phyloP scores from a whole-genome alignment of 1,140 invertebrate species.

The Aradophagus sp. region DNA sequence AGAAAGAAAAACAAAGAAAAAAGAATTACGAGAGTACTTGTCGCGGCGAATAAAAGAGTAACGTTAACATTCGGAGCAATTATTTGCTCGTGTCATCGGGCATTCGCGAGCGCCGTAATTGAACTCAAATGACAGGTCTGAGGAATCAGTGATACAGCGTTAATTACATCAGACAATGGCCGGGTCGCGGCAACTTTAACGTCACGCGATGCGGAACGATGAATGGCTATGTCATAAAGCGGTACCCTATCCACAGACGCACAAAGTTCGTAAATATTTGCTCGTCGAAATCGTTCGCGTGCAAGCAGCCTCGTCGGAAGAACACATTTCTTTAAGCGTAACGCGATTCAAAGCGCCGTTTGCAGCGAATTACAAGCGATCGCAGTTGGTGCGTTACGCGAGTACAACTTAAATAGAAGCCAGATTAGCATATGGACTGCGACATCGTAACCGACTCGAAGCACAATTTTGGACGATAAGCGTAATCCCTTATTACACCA shows the following conservation, averaged over 20 bases:
- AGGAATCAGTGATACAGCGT: constrained; percentile 46
- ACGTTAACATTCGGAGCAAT: constrained; percentile 16
- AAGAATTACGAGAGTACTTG: not conserved
- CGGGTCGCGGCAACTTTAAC: constrained; percentile 5
- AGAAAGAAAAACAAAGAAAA: not conserved
- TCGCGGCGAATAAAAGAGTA: constrained; percentile 8
- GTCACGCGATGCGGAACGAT: not conserved
- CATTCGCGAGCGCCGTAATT: constrained; percentile 10
- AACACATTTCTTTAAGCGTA: constrained; percentile 22
- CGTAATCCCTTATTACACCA: constrained; percentile 13
- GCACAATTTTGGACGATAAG: constrained; percentile 3
- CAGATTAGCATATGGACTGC: constrained; percentile 4
- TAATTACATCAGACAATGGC: constrained; percentile 38
- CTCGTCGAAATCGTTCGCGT: constrained; percentile 17
- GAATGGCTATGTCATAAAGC: too few relatives aligned
- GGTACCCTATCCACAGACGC: not conserved
- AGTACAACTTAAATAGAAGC: constrained; percentile 19
- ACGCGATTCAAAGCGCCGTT: constrained; percentile 4
- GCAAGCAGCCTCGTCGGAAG: too few relatives aligned
- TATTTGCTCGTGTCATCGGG: constrained; percentile 6
- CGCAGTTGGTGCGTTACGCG: not conserved
- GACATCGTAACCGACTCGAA: constrained; percentile 2
- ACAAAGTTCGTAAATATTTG: constrained; percentile 30
- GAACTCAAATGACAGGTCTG: constrained; percentile 23
- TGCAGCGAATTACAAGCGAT: constrained; percentile 9